phyloP scores from a whole-genome alignment of 2,113 vertebrate species.

The Macquaria australasica region DNA sequence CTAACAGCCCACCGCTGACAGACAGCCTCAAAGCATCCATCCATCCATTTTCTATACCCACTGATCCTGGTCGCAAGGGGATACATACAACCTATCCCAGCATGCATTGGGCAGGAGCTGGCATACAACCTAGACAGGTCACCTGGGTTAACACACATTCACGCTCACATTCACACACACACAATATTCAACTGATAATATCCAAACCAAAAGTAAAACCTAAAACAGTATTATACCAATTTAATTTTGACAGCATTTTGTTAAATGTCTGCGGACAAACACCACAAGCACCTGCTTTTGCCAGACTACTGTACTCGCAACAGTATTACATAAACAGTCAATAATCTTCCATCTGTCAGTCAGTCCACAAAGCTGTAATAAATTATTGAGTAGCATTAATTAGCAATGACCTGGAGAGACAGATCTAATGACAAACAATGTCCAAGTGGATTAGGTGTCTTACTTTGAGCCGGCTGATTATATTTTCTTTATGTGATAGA shows the following conservation, averaged over 20 bases:
- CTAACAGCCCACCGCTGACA: slow-evolving; percentile 34
- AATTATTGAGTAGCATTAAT: slow-evolving; percentile 76
- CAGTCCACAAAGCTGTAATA: slow-evolving; percentile 47
- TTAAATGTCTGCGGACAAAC: not conserved
- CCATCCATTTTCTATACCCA: slow-evolving; percentile 25
- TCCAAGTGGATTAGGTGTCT: slow-evolving; percentile 48
- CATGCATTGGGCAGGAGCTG: not conserved
- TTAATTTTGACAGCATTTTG: not conserved
- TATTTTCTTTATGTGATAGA: slow-evolving; percentile 26
- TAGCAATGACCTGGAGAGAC: slow-evolving; percentile 63
- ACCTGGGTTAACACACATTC: slow-evolving; percentile 9
- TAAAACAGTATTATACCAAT: not conserved
- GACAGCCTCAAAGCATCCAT: slow-evolving; percentile 33
- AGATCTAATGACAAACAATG: slow-evolving; percentile 69
- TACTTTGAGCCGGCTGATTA: slow-evolving; percentile 4
- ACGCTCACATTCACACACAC: not conserved
- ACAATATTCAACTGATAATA: not conserved
- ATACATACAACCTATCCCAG: slow-evolving; percentile 25
- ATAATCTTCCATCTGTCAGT: slow-evolving; percentile 24
- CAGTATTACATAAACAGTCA: slow-evolving; percentile 51
- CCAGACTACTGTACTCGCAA: slow-evolving; percentile 6
- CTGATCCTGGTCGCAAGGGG: slow-evolving; percentile 13
- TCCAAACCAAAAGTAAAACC: not conserved
- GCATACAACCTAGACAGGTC: slow-evolving; percentile 2
- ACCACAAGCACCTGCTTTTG: slow-evolving; percentile 1